Evolutionary conservation across 2,888 invertebrate species (phyloP).

Genomic region (Pseudanteris insignis): DNA sequence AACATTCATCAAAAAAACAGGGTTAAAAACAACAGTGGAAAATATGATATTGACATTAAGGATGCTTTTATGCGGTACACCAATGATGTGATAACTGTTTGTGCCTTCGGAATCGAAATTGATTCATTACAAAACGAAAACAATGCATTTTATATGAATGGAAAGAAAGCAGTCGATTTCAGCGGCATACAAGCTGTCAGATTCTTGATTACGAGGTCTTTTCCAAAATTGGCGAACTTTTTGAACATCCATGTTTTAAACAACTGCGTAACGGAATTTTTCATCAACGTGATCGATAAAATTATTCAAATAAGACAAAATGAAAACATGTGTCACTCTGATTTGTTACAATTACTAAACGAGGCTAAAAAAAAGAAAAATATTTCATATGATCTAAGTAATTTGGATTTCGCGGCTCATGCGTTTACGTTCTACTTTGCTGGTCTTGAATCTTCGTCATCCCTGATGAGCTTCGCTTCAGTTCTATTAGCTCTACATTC

Average conservation of each 20-base stretch:
- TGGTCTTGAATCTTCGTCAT: neutral
- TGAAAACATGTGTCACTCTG: conserved; percentile 50
- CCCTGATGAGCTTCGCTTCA: neutral
- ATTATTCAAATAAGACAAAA: conserved; percentile 49
- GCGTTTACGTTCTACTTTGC: conserved; percentile 4
- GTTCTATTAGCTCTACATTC: neutral
- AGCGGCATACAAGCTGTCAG: conserved; percentile 25
- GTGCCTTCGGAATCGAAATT: conserved; percentile 54
- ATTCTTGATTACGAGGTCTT: conserved; percentile 31
- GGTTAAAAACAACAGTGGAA: no score
- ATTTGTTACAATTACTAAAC: conserved; percentile 64
- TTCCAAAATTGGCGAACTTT: conserved; percentile 15
- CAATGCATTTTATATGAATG: conserved; percentile 55
- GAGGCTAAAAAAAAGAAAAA: conserved; percentile 54
- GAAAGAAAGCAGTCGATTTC: conserved; percentile 43
- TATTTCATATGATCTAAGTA: neutral
- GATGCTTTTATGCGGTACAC: conserved; percentile 51
- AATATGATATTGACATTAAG: conserved; percentile 56
- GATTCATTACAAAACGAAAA: conserved; percentile 54
- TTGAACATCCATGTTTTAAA: conserved; percentile 12
- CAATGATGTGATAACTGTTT: conserved; percentile 55
- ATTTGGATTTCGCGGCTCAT: neutral
- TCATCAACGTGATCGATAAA: conserved; percentile 39
- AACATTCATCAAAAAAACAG: no score
- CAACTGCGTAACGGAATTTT: conserved; percentile 39